Evolutionary conservation across 1,140 invertebrate genomes (phyloP), one percentile per base, ranked within the genome.

Genomic region (Theocolax elegans): DNA sequence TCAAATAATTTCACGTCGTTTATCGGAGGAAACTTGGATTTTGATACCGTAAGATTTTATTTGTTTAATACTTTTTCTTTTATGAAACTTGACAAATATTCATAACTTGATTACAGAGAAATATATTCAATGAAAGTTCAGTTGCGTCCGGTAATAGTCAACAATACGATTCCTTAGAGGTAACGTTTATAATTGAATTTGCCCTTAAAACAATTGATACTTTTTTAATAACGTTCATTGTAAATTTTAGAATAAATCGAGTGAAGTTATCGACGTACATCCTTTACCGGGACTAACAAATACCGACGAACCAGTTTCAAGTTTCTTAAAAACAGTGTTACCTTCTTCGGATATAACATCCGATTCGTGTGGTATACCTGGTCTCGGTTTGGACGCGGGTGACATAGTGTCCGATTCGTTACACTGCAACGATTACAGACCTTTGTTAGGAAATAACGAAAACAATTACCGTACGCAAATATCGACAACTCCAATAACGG

Each of bases 211-310:
- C 46, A 63, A 53, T 66, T 25, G 59, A 65, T 42, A 40, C 3
- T 13, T 59, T 56, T 29, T 46, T 10, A 67, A 56, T 54, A n/a
- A n/a, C n/a, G n/a, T n/a, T n/a, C n/a, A n/a, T n/a, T n/a, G n/a
- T n/a, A n/a, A n/a, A n/a, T n/a, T n/a, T n/a, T n/a, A n/a, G 85
- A 83, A 84, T 72, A 87, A 87, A 75, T 85, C 85, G 51, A 88
- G 89, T 66, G 87, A 89, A 76, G 88, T 88, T 9, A 89, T 89
- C 68, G 82, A 79, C 19, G 80, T 83, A 7, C 69, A 79, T 66
- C 76, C 75, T 6, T 74, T 74, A 19, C 12, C 31, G 56, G 27
- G 17, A 0, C 81, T 83, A 51, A 71, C 73, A 25, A 81, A 80
- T 21, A 79, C 60, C 27, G 79, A 83, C 35, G 86, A 85, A 54